Conservation (phyloP, 1,140 invertebrate genomes). For the Drosophila persimilis region DNA sequence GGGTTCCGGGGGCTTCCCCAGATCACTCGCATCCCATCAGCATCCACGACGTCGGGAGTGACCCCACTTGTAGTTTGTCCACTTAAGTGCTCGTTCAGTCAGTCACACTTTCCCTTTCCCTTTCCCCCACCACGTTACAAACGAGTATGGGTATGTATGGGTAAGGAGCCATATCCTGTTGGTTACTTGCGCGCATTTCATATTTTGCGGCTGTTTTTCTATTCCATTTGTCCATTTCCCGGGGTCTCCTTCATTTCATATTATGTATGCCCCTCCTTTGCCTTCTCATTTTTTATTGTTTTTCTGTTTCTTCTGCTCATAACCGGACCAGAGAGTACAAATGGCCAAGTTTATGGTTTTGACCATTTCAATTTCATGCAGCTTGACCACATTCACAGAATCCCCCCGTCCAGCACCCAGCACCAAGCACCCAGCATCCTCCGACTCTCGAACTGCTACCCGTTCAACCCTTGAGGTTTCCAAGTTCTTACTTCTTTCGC, state of each 20-base stretch:
- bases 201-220: slow-evolving; percentile 51
- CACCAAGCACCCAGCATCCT: no score
- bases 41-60: slow-evolving; percentile 14
- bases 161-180: no score
- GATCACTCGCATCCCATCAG: slow-evolving; percentile 26
- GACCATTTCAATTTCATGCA: slow-evolving; percentile 79
- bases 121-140: no score
- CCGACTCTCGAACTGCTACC: background rate
- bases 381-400: slow-evolving; percentile 69
- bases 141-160: no score
- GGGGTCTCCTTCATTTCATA: slow-evolving; percentile 10
- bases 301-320: slow-evolving; percentile 49
- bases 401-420: background rate
- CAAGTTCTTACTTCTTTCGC: slow-evolving; percentile 42
- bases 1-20: no score
- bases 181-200: slow-evolving; percentile 22
- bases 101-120: slow-evolving; percentile 1
- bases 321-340: slow-evolving; percentile 61
- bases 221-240: slow-evolving; percentile 50
- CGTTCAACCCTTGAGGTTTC: slow-evolving; percentile 38
- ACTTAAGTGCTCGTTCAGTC: slow-evolving; percentile 28
- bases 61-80: slow-evolving; percentile 42
- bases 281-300: slow-evolving; percentile 32
- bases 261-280: background rate
- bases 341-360: slow-evolving; percentile 74